These are phyloP conservation scores for Muscina levida DNA, from an alignment of 2,888 invertebrate species.

Conservation along the genomic window DNA sequence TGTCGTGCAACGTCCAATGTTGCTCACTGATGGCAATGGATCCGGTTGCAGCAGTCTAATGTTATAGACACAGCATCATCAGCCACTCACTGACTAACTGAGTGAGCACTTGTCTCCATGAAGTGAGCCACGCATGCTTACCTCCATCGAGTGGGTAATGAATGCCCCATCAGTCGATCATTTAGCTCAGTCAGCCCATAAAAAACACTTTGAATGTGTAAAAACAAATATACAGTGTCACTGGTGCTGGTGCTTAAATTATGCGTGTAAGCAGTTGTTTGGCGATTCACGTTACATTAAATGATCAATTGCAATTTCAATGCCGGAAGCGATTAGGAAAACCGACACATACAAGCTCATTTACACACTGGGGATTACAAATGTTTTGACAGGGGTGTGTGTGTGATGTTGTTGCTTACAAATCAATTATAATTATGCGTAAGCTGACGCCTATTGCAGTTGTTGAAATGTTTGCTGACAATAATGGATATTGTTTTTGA, in stretches of 20 bases:
- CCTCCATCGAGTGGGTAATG: neutral
- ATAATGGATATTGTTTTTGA: too few relatives aligned
- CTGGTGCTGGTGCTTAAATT: constrained; percentile 53
- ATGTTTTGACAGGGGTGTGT: neutral
- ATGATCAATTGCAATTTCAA: neutral
- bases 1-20: neutral
- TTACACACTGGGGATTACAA: too few relatives aligned
- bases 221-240: constrained; percentile 53
- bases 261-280: constrained; percentile 23
- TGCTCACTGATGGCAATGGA: constrained; percentile 12
- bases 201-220: constrained; percentile 23
- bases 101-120: constrained; percentile 16
- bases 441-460: too few relatives aligned
- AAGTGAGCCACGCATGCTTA: constrained; percentile 14
- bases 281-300: neutral
- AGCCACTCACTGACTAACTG: neutral
- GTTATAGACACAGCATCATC: constrained; percentile 10
- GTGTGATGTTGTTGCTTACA: neutral
- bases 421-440: too few relatives aligned
- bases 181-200: constrained; percentile 3
- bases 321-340: neutral
- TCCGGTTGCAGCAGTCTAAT: constrained; percentile 44
- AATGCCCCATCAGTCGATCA: neutral
- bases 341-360: too few relatives aligned
- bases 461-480: too few relatives aligned